A percentile compares a stretch with the other conserved stretches of the same genome.
Evolutionary conservation across 2,113 vertebrate species (phyloP).

Genomic region (Chlorocebus sabaeus): DNA sequence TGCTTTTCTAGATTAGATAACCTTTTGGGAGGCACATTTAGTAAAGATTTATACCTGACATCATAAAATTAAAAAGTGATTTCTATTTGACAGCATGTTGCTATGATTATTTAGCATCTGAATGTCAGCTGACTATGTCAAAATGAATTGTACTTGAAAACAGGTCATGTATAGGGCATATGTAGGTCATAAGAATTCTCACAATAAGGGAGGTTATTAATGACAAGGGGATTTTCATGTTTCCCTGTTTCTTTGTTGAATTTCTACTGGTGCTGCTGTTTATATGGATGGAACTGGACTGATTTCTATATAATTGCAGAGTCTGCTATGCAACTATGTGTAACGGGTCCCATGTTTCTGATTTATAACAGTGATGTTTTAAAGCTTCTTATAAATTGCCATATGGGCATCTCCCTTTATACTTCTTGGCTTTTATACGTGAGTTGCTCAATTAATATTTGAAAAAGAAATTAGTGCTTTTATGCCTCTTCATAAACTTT

Average conservation of each 20-base stretch:
- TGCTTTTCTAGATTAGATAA: background rate
- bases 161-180: background rate
- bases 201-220: background rate
- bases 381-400: background rate
- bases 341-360: background rate
- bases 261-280: conserved; percentile 19
- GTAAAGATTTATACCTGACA: conserved; percentile 45
- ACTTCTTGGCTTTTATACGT: conserved; percentile 41
- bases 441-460: conserved; percentile 59
- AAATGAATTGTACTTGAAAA: conserved; percentile 22
- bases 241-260: background rate
- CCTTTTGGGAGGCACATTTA: background rate
- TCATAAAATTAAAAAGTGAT: conserved; percentile 41
- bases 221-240: background rate
- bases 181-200: background rate
- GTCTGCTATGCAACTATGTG: background rate
- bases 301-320: background rate
- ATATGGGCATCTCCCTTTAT: conserved; percentile 24
- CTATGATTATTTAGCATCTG: background rate
- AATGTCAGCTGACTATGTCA: conserved; percentile 12
- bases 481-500: conserved; percentile 43
- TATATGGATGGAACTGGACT: background rate
- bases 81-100: conserved; percentile 31
- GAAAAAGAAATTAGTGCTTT: conserved; percentile 52
- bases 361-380: background rate